Conservation (phyloP, 2,797 vertebrate genomes). For the Acanthurus leucopareius region DNA sequence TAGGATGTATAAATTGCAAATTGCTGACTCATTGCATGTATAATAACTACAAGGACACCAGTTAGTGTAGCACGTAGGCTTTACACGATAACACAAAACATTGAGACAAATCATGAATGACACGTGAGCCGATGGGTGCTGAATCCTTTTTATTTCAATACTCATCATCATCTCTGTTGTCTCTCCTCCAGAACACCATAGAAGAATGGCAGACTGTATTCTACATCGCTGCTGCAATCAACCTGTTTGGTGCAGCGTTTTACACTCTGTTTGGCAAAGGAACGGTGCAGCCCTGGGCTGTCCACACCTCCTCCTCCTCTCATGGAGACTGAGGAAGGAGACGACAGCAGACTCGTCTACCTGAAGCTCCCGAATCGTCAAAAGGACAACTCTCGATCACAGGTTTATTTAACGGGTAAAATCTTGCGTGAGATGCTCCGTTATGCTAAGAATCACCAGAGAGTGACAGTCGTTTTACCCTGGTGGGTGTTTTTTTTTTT, state of each 20-base stretch:
- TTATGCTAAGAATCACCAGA: not conserved
- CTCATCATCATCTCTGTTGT: constrained; percentile 23
- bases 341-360: not conserved
- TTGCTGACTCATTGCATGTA: not conserved
- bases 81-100: not conserved
- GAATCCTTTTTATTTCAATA: not conserved
- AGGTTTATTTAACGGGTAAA: not conserved
- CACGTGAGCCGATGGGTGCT: not conserved
- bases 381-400: not conserved
- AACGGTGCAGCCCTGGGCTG: constrained; percentile 93
- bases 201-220: constrained; percentile 95
- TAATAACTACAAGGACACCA: not conserved
- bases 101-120: not conserved
- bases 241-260: constrained; percentile 92
- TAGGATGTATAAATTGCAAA: not conserved
- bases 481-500: not conserved
- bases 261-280: constrained; percentile 92
- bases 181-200: constrained; percentile 90
- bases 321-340: constrained; percentile 82
- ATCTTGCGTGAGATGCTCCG: not conserved
- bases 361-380: not conserved
- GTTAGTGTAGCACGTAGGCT: not conserved
- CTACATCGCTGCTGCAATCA: constrained; percentile 94
- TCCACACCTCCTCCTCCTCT: constrained; percentile 75
- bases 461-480: constrained; percentile 12